Conservation (phyloP, 2,888 invertebrate genomes). For the Mimumesa dahlbomi region DNA sequence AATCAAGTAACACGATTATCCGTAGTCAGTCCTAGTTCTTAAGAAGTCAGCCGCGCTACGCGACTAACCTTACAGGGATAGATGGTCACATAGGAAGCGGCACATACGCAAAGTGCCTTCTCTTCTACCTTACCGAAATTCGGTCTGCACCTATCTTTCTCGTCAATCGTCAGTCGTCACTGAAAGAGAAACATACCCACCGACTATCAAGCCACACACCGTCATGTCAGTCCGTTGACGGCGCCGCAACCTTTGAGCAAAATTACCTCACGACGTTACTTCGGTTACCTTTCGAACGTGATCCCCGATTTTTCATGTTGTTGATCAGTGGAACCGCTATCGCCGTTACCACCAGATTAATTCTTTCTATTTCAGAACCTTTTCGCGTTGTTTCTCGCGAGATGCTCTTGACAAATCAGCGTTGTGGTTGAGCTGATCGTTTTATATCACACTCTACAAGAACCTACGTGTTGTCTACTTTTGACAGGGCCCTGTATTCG, state of each 20-base stretch:
- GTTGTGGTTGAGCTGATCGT: slow-evolving; percentile 38
- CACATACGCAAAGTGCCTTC: slow-evolving; percentile 27
- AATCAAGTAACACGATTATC: not conserved
- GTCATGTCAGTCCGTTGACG: slow-evolving; percentile 40
- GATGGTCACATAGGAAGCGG: slow-evolving; percentile 11
- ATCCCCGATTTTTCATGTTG: no score
- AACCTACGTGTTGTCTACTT: slow-evolving; percentile 9
- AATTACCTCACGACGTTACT: slow-evolving; percentile 25
- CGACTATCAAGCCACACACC: slow-evolving; percentile 22
- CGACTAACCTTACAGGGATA: slow-evolving; percentile 57
- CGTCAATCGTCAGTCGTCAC: slow-evolving; percentile 23
- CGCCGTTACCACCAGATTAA: not conserved
- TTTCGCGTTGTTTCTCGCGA: slow-evolving; percentile 15
- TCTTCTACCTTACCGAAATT: no score
- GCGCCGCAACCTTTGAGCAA: slow-evolving; percentile 53
- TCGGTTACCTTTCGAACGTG: not conserved
- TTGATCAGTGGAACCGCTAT: no score
- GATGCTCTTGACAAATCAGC: slow-evolving; percentile 6
- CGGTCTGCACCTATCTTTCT: slow-evolving; percentile 16
- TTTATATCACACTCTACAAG: slow-evolving; percentile 7
- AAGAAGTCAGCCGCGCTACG: slow-evolving; percentile 24
- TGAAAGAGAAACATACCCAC: slow-evolving; percentile 22
- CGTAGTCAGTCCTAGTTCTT: not conserved
- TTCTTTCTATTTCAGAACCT: not conserved
- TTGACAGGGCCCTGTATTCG: slow-evolving; percentile 36